phyloP scores from a whole-genome alignment of 1,140 invertebrate genomes.

The Cylas formicarius region DNA sequence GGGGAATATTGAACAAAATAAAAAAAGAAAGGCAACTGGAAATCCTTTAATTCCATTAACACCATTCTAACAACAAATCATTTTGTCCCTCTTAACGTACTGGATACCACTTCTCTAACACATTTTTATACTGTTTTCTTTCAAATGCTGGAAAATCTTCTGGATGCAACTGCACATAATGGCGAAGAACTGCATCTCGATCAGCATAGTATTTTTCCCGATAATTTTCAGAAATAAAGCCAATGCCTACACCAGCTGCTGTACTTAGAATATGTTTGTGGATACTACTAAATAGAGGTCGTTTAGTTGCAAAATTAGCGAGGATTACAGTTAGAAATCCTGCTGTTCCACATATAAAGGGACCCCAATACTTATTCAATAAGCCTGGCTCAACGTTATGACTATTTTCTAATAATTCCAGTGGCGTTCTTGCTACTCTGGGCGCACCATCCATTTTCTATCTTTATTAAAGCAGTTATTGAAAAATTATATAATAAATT shows the following conservation, averaged over 20 bases:
- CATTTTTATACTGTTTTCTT: constrained; percentile 51
- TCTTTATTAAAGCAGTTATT: too few relatives aligned
- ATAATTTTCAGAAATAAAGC: constrained; percentile 40
- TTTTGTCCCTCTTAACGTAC: too few relatives aligned
- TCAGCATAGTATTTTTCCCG: constrained; percentile 47
- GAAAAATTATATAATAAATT: too few relatives aligned
- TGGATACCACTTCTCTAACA: constrained; percentile 55
- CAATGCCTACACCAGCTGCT: constrained; percentile 31
- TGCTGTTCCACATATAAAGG: constrained; percentile 41
- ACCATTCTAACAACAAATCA: too few relatives aligned
- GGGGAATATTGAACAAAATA: too few relatives aligned
- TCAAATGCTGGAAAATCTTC: constrained; percentile 58
- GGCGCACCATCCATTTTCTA: constrained; percentile 25
- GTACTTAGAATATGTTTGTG: constrained; percentile 47
- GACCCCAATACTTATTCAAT: constrained; percentile 44
- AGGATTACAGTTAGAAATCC: constrained; percentile 44
- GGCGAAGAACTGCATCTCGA: constrained; percentile 55
- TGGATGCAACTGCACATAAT: constrained; percentile 62
- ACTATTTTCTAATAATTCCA: constrained; percentile 16
- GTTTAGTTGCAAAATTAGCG: constrained; percentile 47
- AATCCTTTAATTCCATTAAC: too few relatives aligned
- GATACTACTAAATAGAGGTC: constrained; percentile 50
- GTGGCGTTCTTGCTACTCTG: constrained; percentile 15
- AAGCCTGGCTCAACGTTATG: constrained; percentile 27
- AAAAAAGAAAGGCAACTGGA: too few relatives aligned